Evolutionary conservation across 2,888 invertebrate genomes (phyloP).

Genomic region (Lithophane socia): DNA sequence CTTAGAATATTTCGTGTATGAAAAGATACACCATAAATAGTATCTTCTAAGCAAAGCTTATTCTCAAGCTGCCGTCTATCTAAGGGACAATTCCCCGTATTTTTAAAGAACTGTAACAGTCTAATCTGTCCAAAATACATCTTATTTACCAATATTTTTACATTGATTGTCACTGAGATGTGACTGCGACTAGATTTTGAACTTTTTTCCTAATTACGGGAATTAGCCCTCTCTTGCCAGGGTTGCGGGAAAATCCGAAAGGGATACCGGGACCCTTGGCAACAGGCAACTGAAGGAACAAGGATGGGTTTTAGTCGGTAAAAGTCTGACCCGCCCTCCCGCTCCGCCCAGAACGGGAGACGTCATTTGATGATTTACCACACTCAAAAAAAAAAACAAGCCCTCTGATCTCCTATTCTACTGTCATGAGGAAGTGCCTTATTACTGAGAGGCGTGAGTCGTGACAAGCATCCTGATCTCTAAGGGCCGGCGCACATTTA

Average conservation of each 20-base stretch:
- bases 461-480: background rate
- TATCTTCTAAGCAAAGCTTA: background rate
- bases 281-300: too few species aligned
- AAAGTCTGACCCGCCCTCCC: too few species aligned
- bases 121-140: background rate
- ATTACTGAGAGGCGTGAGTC: background rate
- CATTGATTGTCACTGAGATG: background rate
- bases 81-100: background rate
- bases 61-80: background rate
- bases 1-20: too few species aligned
- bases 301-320: too few species aligned
- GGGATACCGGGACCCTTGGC: too few species aligned
- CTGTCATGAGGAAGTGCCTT: background rate
- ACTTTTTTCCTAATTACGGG: background rate
- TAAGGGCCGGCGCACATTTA: background rate
- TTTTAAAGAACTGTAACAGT: background rate
- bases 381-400: too few species aligned
- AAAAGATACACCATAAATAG: too few species aligned
- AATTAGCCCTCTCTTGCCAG: background rate
- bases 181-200: too few species aligned
- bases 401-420: background rate
- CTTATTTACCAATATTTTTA: background rate
- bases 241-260: too few species aligned
- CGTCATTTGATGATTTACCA: too few species aligned
- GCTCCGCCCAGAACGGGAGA: too few species aligned